Base-by-base conservation (phyloP, 2,888 invertebrate genomes). In the Oscheius onirici region DNA sequence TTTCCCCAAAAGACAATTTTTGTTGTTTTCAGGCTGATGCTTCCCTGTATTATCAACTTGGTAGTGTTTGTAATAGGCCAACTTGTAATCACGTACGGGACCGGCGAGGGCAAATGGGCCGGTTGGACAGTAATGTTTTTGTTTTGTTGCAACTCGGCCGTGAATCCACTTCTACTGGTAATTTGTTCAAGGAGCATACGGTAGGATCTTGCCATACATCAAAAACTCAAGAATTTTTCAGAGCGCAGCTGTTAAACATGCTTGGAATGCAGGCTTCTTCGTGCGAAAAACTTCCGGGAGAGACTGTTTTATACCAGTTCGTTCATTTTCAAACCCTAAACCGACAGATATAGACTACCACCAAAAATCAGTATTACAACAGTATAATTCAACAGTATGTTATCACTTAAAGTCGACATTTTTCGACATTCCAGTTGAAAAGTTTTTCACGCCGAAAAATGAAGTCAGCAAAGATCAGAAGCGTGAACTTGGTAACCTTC, bases 31-130 rank as follows among this genome's bases (percentile, higher is more conserved):
- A 79, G 80, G 57, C 70, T 85, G 40, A 76, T 85, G 41, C 76
- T 86, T 66, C 85, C 85, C 13, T 85, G 85, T 69, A 76, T 85
- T 54, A 83, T 83, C 75, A 85, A 85, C 71, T 74, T 84, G 8
- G 71, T 83, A 49, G 81, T 83, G 17, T 85, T 85, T 72, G 81
- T 85, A 22, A 74, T 85, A 26, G 85, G 85, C 10, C 85, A 85
- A 66, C 71, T 85, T 41, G 75, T 86, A 20, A 85, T 85, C 28
- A 85, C 85, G 17, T 79, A 84, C n/a, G 85, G 85, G 24, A 85
- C 85, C 0, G 85, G 85, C 17, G 84, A 84, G 66, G 85, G 85
- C 41, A 84, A 83, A 72, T 85, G 85, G 85, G 85, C 85, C n/a
- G 84, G 84, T 11, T 85, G 83, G 74, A 80, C 77, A 10, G 79